Evolutionary conservation across 2,797 vertebrate species (phyloP), one percentile per base, ranked within the genome.

Genomic region (Enteromius argenteus): DNA sequence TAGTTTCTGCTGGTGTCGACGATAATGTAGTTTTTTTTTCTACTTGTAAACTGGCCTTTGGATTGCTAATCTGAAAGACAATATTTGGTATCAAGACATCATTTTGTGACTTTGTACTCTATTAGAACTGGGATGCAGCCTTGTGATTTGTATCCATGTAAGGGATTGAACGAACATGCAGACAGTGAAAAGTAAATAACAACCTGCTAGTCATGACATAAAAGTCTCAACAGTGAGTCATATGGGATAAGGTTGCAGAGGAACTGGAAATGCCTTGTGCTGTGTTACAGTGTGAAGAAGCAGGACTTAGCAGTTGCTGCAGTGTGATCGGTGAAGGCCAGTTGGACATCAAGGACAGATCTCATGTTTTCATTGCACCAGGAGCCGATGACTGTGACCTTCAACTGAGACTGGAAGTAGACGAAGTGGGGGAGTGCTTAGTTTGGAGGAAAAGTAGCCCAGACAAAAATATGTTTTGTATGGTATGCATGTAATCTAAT

Each of bases 261-360:
- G 3, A 58, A 39, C 51, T 58, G 51, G 3, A 39, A 39, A 39
- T 15, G 6, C 73, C 7, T 1, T 58, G 35, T 76, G 32, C 19
- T 37, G 35, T 35, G 27, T 46, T 62, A 30, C 37, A 62, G 42
- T 14, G 19, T n/a, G 60, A 67, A 58, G 72, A 10, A 68, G 73
- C 35, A 69, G 81, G 13, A 58, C 37, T 6, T 42, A 58, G 46
- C 81, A 83, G 73, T 32, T 77, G 49, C 60, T 53, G 6, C 23
- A 84, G 19, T 46, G 49, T 15, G 64, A 69, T 56, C 17, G 69
- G 37, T 78, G 64, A 84, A 84, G 64, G 62, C 77, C 73, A 84
- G 19, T 1, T 78, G 74, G 64, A 17, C 64, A 46, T 60, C 64
- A 78, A 84, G 64, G 82, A 78, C 51, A 46, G 37, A 30, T 76